Evolutionary conservation across 2,888 invertebrate species (phyloP).

Genomic region (Cloeon dipterum): DNA sequence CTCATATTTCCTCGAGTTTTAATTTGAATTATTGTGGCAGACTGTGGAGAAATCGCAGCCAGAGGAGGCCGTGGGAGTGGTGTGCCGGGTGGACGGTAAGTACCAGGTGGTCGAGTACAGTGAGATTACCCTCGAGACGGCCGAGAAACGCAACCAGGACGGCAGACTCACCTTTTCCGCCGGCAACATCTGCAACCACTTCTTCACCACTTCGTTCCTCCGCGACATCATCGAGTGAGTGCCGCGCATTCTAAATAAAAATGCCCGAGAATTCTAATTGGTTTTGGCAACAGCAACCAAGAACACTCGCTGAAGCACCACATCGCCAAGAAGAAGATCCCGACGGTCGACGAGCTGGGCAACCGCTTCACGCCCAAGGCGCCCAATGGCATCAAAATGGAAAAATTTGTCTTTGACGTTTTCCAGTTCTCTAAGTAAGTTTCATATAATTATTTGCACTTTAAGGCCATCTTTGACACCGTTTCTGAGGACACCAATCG

Average conservation of each 20-base stretch:
- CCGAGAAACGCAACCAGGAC: conserved; percentile 49
- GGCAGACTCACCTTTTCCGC: conserved; percentile 76
- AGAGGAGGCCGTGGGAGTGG: conserved; percentile 85
- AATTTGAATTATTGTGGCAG: conserved; percentile 12
- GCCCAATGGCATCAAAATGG: conserved; percentile 94
- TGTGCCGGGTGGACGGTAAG: conserved; percentile 74
- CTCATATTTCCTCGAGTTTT: too few relatives aligned
- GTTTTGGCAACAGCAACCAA: conserved; percentile 21
- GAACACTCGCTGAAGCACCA: conserved; percentile 68
- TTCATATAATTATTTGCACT: too few relatives aligned
- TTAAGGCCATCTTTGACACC: too few relatives aligned
- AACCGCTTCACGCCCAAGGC: conserved; percentile 46
- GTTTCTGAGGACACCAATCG: too few relatives aligned
- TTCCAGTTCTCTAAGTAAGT: conserved; percentile 68
- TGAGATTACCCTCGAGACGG: conserved; percentile 73
- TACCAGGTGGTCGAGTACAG: conserved; percentile 95
- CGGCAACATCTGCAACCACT: conserved; percentile 97
- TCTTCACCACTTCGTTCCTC: conserved; percentile 75
- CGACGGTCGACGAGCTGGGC: conserved; percentile 51
- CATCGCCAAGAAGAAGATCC: conserved; percentile 93
- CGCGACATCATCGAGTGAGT: conserved; percentile 36
- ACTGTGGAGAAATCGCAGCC: conserved; percentile 74
- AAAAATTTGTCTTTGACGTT: conserved; percentile 98
- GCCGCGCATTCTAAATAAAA: neutral
- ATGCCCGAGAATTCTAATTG: too few relatives aligned